phyloP scores from a whole-genome alignment of 2,113 vertebrate species.

The Piaya cayana region DNA sequence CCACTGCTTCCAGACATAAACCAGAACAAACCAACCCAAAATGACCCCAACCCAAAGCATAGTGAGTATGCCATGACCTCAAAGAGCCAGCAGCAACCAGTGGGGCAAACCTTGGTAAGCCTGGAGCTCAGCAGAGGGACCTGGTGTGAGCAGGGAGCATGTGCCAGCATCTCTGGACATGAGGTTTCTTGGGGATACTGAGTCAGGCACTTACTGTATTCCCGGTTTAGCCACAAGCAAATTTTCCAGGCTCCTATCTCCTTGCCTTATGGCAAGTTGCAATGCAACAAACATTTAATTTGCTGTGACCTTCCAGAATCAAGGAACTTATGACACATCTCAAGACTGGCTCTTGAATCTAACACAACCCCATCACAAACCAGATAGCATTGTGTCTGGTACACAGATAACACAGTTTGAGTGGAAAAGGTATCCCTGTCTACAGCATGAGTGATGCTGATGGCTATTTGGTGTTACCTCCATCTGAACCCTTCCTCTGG shows the following conservation, averaged over 20 bases:
- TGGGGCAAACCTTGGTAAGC: not conserved
- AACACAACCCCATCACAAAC: not conserved
- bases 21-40: not conserved
- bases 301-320: not conserved
- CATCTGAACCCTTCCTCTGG: not conserved
- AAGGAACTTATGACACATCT: not conserved
- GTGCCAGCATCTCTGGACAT: accelerated
- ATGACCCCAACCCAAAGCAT: not conserved
- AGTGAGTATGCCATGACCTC: not conserved
- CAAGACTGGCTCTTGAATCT: accelerated
- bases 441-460: not conserved
- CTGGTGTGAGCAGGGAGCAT: accelerated
- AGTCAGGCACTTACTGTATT: not conserved
- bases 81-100: not conserved
- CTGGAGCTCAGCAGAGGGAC: not conserved
- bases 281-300: not conserved
- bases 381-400: not conserved
- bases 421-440: not conserved
- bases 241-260: not conserved
- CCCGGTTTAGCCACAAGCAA: not conserved
- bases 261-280: accelerated
- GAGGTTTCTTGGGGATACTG: not conserved
- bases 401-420: not conserved
- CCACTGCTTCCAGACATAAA: not conserved
- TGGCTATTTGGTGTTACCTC: not conserved